Evolutionary conservation across 2,888 invertebrate genomes (phyloP).

Genomic region (Cheilosia vernalis): DNA sequence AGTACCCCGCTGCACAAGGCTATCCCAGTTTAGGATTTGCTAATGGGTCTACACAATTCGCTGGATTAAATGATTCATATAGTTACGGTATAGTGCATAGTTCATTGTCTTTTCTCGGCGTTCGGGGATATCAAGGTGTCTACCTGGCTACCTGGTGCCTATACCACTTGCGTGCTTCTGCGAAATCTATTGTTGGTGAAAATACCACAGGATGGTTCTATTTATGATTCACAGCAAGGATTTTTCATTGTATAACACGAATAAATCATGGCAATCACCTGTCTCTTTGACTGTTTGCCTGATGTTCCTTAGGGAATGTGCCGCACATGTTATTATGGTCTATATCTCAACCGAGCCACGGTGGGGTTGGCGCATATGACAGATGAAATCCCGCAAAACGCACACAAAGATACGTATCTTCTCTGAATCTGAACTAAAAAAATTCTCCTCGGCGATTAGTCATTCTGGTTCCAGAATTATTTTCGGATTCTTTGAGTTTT

Average conservation of each 20-base stretch:
- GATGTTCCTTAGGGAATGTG: conserved; percentile 33
- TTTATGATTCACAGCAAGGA: background rate
- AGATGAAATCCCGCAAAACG: background rate
- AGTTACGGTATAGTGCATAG: conserved; percentile 45
- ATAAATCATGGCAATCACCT: conserved; percentile 8
- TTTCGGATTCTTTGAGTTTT: conserved; percentile 34
- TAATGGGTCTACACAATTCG: conserved; percentile 34
- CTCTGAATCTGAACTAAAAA: background rate
- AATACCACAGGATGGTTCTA: background rate
- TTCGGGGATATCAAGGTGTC: conserved; percentile 8
- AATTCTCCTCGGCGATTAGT: conserved; percentile 38
- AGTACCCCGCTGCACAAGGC: conserved; percentile 45
- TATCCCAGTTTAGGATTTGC: conserved; percentile 41
- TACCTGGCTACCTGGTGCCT: conserved; percentile 12
- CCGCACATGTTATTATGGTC: conserved; percentile 13
- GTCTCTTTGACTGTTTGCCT: conserved; percentile 27
- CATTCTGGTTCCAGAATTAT: conserved; percentile 61
- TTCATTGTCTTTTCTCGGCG: conserved; percentile 32
- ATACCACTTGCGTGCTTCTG: background rate
- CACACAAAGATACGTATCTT: too few relatives aligned
- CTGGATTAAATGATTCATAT: conserved; percentile 36
- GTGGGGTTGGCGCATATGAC: too few relatives aligned
- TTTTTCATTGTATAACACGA: conserved; percentile 6
- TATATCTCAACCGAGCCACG: too few relatives aligned
- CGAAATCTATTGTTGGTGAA: background rate